phyloP scores from a whole-genome alignment of 2,888 invertebrate species.

The Panzeria rudis region DNA sequence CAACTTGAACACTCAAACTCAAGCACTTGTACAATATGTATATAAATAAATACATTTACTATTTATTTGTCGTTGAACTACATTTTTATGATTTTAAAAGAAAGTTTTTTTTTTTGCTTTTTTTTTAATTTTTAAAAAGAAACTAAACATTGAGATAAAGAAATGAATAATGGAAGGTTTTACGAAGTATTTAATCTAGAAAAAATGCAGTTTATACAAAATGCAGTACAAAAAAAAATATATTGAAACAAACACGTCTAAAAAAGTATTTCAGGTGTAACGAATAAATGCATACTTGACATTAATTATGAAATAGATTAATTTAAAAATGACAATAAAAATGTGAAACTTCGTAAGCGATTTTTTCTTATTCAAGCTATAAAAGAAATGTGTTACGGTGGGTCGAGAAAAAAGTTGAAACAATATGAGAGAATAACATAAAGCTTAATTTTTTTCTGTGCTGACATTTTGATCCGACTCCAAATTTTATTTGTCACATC shows the following conservation, averaged over 20 bases:
- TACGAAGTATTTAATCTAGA: slow-evolving; percentile 25
- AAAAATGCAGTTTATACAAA: slow-evolving; percentile 19
- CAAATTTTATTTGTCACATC: too few species aligned
- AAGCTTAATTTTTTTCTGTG: too few species aligned
- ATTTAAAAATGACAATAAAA: neutral
- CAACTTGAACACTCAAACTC: slow-evolving; percentile 14
- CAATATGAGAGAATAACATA: too few species aligned
- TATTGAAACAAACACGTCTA: neutral
- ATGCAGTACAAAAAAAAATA: slow-evolving; percentile 1
- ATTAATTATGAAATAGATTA: neutral
- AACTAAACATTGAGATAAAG: slow-evolving; percentile 36
- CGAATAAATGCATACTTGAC: slow-evolving; percentile 2
- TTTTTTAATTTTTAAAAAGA: neutral
- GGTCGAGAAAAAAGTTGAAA: too few species aligned
- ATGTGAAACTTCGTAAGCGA: neutral
- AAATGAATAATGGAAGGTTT: slow-evolving; percentile 41
- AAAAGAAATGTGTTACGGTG: too few species aligned
- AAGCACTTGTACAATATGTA: slow-evolving; percentile 23
- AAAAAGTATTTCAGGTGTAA: slow-evolving; percentile 1
- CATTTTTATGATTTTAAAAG: slow-evolving; percentile 46
- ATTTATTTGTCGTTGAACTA: slow-evolving; percentile 33
- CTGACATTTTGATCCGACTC: too few species aligned
- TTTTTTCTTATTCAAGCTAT: too few species aligned
- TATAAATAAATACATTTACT: neutral
- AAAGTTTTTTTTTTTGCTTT: slow-evolving; percentile 13